Evolutionary conservation across 1,140 invertebrate species (phyloP), one percentile per base, ranked within the genome.

Genomic region (Epicauta chinensis): DNA sequence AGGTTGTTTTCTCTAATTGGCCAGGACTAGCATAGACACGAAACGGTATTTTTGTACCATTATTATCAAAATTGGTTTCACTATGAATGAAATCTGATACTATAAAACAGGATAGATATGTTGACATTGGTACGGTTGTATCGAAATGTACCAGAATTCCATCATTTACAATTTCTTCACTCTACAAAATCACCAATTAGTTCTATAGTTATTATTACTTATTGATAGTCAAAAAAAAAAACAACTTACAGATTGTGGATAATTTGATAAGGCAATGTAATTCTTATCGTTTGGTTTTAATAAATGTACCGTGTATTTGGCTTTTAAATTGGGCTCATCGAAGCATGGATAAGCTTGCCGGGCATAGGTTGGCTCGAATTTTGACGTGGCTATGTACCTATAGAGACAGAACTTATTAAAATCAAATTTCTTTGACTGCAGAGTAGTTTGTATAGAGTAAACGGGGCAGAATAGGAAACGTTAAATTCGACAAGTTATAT

Each of bases 261-360:
- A 92, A 63, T 93, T 93, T 0, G 88, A 91, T 7, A 93, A 71
- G 5, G 88, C 86, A 41, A 78, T 76, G 64, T 90, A 89, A 32
- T 75, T 62, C 1, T 63, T 65, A 16, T 70, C 70, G 3, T 68
- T 69, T 0, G 87, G 87, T 60, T 83, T 81, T 2, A 87, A 81
- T 1, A 97, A 64, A 5, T 82, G 81, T 9, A 96, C 80, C 16
- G 77, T 80, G 74, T 87, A 98, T 51, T 82, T 83, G 0, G 94
- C 90, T 75, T 98, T 98, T 61, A 96, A 85, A 30, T 83, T 78
- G 0, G 96, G 95, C 68, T 98, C 95, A 72, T 98, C 96, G 68
- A 96, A 96, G 69, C 93, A 97, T 0, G 95, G 94, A 65, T 95
- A 97, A 0, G 89, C 87, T 69, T 84, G 79, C 17, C 94, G 79